phyloP scores from a whole-genome alignment of 2,797 vertebrate genomes.

The Sebastes minor region DNA sequence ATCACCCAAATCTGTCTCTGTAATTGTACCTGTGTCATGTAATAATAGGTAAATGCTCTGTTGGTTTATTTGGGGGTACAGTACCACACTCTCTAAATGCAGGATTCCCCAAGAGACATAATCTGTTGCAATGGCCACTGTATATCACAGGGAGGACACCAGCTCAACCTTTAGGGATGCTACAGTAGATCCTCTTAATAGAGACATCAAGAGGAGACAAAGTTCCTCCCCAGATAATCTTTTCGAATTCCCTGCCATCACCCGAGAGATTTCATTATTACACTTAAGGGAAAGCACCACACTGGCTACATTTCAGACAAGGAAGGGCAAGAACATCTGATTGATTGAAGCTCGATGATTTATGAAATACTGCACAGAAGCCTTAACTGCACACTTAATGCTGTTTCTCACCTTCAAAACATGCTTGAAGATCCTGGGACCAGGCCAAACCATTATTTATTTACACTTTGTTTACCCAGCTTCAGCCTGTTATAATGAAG shows the following conservation, averaged over 20 bases:
- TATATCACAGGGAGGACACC: slow-evolving; percentile 11
- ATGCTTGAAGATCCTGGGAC: not conserved
- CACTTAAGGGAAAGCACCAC: not conserved
- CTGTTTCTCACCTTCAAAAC: slow-evolving; percentile 12
- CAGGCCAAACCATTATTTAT: slow-evolving; percentile 11
- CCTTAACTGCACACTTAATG: not conserved
- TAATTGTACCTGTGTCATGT: not conserved
- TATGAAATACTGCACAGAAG: not conserved
- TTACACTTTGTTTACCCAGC: not conserved
- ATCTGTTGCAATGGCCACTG: slow-evolving; percentile 20
- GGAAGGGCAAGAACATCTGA: slow-evolving; percentile 8
- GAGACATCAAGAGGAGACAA: slow-evolving; percentile 27
- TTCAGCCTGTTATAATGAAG: not conserved
- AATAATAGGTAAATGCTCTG: not conserved
- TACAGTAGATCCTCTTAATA: slow-evolving; percentile 2
- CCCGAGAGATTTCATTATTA: slow-evolving; percentile 5
- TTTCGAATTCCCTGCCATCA: not conserved
- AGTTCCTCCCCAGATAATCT: not conserved
- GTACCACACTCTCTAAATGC: not conserved
- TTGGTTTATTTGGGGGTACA: not conserved
- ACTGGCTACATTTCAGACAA: slow-evolving; percentile 8
- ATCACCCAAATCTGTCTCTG: not conserved
- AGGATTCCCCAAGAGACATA: not conserved
- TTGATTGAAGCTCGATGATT: slow-evolving; percentile 4
- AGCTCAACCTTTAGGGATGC: slow-evolving; percentile 33